Evolutionary conservation across 2,888 invertebrate species (phyloP), one percentile per base, ranked within the genome.

Genomic region (Apomyelois bistriatella): DNA sequence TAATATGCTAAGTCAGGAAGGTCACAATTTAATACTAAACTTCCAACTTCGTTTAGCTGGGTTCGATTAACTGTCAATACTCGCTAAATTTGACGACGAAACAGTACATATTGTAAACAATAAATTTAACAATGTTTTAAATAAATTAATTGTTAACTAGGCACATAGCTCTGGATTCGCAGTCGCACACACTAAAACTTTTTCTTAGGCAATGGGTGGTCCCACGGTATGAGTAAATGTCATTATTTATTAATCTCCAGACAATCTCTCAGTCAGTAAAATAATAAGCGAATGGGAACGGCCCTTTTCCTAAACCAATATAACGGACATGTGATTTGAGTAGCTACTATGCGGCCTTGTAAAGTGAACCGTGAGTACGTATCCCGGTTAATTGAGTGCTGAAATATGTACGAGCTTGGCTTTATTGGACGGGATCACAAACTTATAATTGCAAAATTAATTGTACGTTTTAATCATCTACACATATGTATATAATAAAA

Each of bases 331-430:
- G 28, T 38, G 48, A 38, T 28, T 38, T 30, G 15, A 48, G 38
- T 48, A 3, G n/a, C n/a, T 37, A 37, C 12, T 13, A 38, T 6
- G 22, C 12, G 37, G 1, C 37, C 38, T 36, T 38, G 48, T 37
- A 28, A 12, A 12, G 37, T 38, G 30, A 37, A 37, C 8, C 32
- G 15, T 46, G 35, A 40, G 13, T 38, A 40, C 40, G 8, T 16
- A 32, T 16, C 10, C 16, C 32, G 15, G 38, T 7, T 48, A 48
- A 48, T 48, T 28, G 48, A 48, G 28, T 48, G 22, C 13, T 48
- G 28, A 48, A 38, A 38, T 48, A 48, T 48, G 37, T 38, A 48
- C 37, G 38, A 38, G 38, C 13, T 37, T 12, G 48, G 6, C 37
- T 37, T 48, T 15, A 48, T 38, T 28, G 28, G 38, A 8, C 13